Percentiles rank a stretch among this genome's conserved stretches.
These are phyloP conservation scores for Watsonalla cultraria DNA, from an alignment of 2,888 invertebrate genomes.

Conservation along the genomic window DNA sequence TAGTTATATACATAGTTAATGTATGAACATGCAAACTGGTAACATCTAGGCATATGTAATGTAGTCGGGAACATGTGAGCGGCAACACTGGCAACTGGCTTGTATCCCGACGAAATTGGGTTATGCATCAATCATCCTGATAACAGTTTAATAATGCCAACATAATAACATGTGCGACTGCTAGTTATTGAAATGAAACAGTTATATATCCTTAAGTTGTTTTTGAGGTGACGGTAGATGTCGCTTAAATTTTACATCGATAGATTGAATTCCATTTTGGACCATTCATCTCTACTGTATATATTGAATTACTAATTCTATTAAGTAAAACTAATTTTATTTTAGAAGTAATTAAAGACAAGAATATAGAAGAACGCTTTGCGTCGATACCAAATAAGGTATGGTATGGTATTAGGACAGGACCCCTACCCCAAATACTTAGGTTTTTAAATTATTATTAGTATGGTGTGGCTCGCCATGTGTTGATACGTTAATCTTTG, in stretches of 20 bases:
- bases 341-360: too few relatives aligned
- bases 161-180: constrained; percentile 6
- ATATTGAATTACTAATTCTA: too few relatives aligned
- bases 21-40: background rate
- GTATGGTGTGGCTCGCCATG: too few relatives aligned
- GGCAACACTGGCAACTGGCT: constrained; percentile 23
- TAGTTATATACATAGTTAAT: background rate
- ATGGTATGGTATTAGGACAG: too few relatives aligned
- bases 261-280: background rate
- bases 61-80: constrained; percentile 22
- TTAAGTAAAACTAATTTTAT: too few relatives aligned
- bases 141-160: constrained; percentile 31
- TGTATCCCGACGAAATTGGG: constrained; percentile 29
- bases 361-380: too few relatives aligned
- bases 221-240: background rate
- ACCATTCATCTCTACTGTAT: too few relatives aligned
- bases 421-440: too few relatives aligned
- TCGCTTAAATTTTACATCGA: background rate
- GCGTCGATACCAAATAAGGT: too few relatives aligned
- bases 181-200: background rate
- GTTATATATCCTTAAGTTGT: background rate
- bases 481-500: too few relatives aligned
- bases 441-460: too few relatives aligned
- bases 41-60: background rate
- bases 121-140: constrained; percentile 43